Evolutionary conservation across 2,888 invertebrate genomes (phyloP).

Genomic region (Stenotaenia linearis): DNA sequence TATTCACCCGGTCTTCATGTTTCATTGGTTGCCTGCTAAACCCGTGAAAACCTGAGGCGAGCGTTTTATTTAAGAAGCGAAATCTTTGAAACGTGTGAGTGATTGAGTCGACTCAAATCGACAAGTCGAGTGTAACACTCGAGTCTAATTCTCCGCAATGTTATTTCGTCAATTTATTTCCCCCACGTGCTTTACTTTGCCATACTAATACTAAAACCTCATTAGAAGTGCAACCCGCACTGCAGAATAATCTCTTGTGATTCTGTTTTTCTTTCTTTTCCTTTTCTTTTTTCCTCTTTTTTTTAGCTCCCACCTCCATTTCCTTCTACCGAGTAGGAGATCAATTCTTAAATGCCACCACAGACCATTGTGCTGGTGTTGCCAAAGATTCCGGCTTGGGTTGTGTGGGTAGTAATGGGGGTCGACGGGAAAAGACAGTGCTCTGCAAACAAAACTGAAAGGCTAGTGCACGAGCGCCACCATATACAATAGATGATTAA

Average conservation of each 20-base stretch:
- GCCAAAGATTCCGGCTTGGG: conserved; percentile 30
- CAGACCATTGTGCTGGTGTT: conserved; percentile 30
- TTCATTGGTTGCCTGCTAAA: conserved; percentile 14
- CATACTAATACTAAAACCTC: neutral
- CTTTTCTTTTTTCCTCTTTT: neutral
- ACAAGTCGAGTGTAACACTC: conserved; percentile 12
- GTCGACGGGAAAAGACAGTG: conserved; percentile 19
- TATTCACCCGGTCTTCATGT: conserved; percentile 8
- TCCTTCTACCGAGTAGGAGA: conserved; percentile 20
- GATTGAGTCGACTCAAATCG: neutral
- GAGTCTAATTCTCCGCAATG: neutral
- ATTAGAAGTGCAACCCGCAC: conserved; percentile 22
- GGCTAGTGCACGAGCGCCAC: conserved; percentile 28
- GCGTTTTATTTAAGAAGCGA: neutral
- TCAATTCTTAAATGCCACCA: conserved; percentile 32
- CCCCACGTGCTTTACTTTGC: neutral
- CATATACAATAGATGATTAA: conserved; percentile 30
- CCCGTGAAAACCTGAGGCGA: neutral
- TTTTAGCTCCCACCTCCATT: conserved; percentile 1
- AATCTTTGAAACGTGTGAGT: conserved; percentile 1
- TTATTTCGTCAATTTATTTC: neutral
- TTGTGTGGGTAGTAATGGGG: conserved; percentile 17
- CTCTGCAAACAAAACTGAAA: conserved; percentile 29
- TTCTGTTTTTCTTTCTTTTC: neutral
- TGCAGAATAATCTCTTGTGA: conserved; percentile 29